Conservation (phyloP, 64 coral and sea anemone species). For the Stylophora pistillata region DNA sequence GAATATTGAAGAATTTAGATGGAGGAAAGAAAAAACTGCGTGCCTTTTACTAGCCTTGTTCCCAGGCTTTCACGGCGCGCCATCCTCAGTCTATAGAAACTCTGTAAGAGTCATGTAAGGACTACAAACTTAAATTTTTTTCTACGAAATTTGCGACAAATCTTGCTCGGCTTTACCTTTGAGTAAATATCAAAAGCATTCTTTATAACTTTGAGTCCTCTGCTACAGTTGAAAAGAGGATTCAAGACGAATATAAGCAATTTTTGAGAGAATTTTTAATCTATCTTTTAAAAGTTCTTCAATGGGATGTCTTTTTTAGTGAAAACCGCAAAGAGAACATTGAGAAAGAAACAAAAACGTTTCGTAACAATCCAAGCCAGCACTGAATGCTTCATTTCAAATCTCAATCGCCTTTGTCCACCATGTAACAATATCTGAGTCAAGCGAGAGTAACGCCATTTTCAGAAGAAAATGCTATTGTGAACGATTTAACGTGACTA, state of each 20-base stretch:
- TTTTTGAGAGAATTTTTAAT: no score
- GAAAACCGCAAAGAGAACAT: no score
- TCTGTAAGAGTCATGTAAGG: not conserved
- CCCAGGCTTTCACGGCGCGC: conserved; percentile 18
- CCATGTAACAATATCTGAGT: not conserved
- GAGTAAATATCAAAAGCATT: no score
- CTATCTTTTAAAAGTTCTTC: no score
- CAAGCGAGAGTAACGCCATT: not conserved
- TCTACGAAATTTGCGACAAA: not conserved
- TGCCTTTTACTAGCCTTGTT: conserved; percentile 32
- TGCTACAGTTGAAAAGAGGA: no score
- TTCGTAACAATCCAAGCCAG: not conserved
- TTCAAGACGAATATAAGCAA: no score
- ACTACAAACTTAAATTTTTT: not conserved
- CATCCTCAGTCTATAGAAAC: not conserved
- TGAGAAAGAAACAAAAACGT: not conserved
- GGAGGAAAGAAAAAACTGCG: conserved; percentile 4
- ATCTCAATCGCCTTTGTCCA: conserved; percentile 34
- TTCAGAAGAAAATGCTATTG: conserved; percentile 8
- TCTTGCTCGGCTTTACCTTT: not conserved
- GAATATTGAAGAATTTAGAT: not conserved
- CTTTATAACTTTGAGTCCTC: no score
- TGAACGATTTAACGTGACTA: not conserved
- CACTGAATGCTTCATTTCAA: not conserved
- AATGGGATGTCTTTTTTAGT: no score